A percentile compares a stretch with the other conserved stretches of the same genome.
Conservation (phyloP, 2,888 invertebrate genomes). For the Cryptocheilus praepositus region DNA sequence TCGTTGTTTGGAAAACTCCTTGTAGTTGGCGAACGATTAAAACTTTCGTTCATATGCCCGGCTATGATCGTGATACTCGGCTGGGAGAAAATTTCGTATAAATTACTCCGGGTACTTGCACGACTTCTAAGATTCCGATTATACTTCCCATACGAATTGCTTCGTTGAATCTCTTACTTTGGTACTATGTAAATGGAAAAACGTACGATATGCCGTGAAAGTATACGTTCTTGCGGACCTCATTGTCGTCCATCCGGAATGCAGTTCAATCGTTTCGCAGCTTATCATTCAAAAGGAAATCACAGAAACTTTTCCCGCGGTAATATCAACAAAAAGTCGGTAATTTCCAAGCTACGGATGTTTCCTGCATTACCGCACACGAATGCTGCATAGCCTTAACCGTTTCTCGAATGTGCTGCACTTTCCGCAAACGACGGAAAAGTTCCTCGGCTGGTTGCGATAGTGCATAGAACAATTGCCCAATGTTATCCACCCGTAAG, state of each 20-base stretch:
- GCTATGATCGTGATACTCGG: slow-evolving; percentile 4
- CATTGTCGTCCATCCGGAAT: no score
- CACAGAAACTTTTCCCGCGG: neutral
- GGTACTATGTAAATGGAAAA: no score
- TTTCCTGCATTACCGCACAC: neutral
- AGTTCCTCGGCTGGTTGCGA: slow-evolving; percentile 23
- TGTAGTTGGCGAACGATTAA: slow-evolving; percentile 34
- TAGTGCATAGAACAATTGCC: slow-evolving; percentile 45
- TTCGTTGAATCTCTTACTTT: no score
- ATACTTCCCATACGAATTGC: no score
- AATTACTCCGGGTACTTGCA: neutral
- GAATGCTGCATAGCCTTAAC: slow-evolving; percentile 27
- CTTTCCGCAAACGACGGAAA: slow-evolving; percentile 22
- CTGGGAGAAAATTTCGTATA: neutral
- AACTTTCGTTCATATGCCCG: slow-evolving; percentile 29
- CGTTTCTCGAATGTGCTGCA: slow-evolving; percentile 32
- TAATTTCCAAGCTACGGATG: slow-evolving; percentile 2
- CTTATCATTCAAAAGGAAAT: no score
- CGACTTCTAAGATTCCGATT: neutral
- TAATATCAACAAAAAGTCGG: neutral
- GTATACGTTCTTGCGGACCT: no score
- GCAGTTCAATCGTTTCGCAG: no score
- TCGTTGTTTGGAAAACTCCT: slow-evolving; percentile 40
- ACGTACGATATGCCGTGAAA: no score
- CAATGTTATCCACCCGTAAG: slow-evolving; percentile 38